Evolutionary conservation across 2,113 vertebrate genomes (phyloP).

Genomic region (Epinephelus moara): DNA sequence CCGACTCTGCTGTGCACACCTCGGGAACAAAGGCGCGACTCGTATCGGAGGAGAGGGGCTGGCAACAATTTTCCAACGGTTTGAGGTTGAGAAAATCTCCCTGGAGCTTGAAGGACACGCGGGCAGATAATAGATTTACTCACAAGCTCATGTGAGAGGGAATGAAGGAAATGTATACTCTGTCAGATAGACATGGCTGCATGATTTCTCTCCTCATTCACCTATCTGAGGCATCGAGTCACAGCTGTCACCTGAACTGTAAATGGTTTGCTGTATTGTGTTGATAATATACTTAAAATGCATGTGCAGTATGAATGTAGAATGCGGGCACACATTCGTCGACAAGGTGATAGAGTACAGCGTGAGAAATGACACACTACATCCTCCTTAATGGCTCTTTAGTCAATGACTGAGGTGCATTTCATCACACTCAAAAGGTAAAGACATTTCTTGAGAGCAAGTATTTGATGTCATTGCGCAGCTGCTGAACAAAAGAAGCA

Average conservation of each 20-base stretch:
- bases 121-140: constrained; percentile 58
- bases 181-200: constrained; percentile 8
- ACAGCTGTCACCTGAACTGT: constrained; percentile 14
- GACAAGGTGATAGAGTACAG: background rate
- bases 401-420: background rate
- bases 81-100: constrained; percentile 51
- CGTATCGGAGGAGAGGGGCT: constrained; percentile 37
- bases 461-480: background rate
- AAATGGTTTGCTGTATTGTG: constrained; percentile 4
- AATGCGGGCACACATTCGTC: background rate
- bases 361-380: background rate
- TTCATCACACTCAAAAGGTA: background rate
- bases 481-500: background rate
- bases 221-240: constrained; percentile 19
- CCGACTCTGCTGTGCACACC: constrained; percentile 50
- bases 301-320: background rate
- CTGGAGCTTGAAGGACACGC: constrained; percentile 62
- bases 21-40: constrained; percentile 65
- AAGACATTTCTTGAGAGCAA: background rate
- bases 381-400: constrained; percentile 2
- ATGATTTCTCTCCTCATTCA: background rate
- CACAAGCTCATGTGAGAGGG: constrained; percentile 15
- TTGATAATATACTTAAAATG: background rate
- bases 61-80: constrained; percentile 52
- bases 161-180: constrained; percentile 31